Base-by-base conservation (phyloP, 2,797 vertebrate genomes). In the Neosilurus mollespiculum region DNA sequence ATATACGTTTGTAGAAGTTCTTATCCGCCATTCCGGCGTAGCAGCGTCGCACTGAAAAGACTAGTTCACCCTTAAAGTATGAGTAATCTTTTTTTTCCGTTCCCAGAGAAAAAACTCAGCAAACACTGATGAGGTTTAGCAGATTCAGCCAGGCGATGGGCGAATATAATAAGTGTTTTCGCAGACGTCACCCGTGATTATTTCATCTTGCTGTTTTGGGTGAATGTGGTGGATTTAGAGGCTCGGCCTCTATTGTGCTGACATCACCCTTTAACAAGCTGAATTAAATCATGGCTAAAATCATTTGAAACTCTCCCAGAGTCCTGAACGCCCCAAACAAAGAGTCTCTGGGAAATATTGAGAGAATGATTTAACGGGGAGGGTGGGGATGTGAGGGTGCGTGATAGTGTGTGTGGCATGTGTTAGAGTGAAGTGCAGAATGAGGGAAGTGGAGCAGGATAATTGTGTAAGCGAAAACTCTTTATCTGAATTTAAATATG, bases 81-180 rank as follows among this genome's bases (percentile, higher is more conserved):
- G 86, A 89, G 89, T 82, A 53, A 84, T 83, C 78, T 89, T 90
- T 90, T 87, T 87, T 81, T 75, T 89, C 43, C 26, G 89, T 92
- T 92, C 94, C 90, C 92, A 93, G 92, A 91, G 89, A 92, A 91
- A 92, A 89, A 87, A 34, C n/a, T 85, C 20, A 90, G 92, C 94
- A 95, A 93, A 94, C 94, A 65, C 93, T 95, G 93, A 96, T 94
- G 93, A 94, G 93, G 94, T 95, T 95, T 93, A 95, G 92, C 94
- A 95, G 95, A 95, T 96, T 94, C 93, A 95, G 94, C 93, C 94
- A 92, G 94, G 95, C 95, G 93, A 94, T 93, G 92, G 95, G 91
- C 92, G 95, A 95, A 94, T 95, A 96, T 95, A 96, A 96, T 96
- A 96, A 96, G 95, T 97, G 95, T 96, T 96, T 96, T 95, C 88